These are phyloP conservation scores for Teleogryllus occipitalis DNA, from an alignment of 1,140 invertebrate genomes.

Conservation along the genomic window DNA sequence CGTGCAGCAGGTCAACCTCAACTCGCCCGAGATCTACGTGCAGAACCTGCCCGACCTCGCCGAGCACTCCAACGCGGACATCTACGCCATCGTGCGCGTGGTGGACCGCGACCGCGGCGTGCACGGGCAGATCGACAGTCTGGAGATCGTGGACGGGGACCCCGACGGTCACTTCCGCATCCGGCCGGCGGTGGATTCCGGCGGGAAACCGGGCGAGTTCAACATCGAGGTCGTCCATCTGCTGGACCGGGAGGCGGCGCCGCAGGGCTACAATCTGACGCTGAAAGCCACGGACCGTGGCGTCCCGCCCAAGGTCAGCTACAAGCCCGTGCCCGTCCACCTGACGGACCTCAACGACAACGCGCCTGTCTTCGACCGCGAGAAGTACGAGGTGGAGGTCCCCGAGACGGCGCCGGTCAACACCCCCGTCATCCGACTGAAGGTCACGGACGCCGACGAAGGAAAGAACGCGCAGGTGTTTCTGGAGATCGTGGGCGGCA, in stretches of 20 bases:
- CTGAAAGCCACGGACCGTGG: slow-evolving; percentile 77
- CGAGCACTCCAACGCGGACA: slow-evolving; percentile 74
- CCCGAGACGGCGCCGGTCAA: slow-evolving; percentile 81
- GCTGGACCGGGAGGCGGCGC: slow-evolving; percentile 64
- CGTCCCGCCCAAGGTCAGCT: slow-evolving; percentile 62
- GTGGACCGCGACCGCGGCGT: slow-evolving; percentile 72
- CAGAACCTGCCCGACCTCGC: slow-evolving; percentile 69
- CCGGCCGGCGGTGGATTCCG: slow-evolving; percentile 38
- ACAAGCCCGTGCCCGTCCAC: slow-evolving; percentile 63
- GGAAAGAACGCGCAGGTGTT: slow-evolving; percentile 75
- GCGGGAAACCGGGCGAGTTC: slow-evolving; percentile 52
- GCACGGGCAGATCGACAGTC: slow-evolving; percentile 69
- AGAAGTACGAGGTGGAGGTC: slow-evolving; percentile 80
- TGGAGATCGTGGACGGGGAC: slow-evolving; percentile 86
- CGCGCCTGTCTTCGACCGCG: slow-evolving; percentile 77
- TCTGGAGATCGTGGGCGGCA: slow-evolving; percentile 84
- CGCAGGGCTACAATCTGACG: slow-evolving; percentile 77
- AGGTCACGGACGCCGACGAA: slow-evolving; percentile 75
- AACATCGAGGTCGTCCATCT: slow-evolving; percentile 68
- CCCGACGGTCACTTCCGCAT: slow-evolving; percentile 79
- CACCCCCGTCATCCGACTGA: slow-evolving; percentile 76
- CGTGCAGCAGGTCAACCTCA: slow-evolving; percentile 78
- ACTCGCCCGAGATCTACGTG: slow-evolving; percentile 74
- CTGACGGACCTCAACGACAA: slow-evolving; percentile 79
- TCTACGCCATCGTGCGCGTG: slow-evolving; percentile 83